These are phyloP conservation scores for Pteropus rufus DNA, from an alignment of 2,797 vertebrate species.

Conservation along the genomic window DNA sequence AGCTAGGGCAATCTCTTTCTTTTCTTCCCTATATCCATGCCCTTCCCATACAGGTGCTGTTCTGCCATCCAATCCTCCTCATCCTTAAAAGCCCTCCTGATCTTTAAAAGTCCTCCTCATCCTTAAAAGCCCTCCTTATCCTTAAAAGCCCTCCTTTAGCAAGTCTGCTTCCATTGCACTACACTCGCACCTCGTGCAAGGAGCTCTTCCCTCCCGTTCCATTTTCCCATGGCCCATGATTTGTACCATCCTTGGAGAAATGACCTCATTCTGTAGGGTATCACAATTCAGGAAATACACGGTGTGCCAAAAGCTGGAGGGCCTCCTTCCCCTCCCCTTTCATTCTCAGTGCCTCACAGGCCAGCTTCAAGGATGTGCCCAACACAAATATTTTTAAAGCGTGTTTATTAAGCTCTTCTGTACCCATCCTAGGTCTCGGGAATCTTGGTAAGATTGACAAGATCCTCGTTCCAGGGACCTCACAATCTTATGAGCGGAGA, in stretches of 20 bases:
- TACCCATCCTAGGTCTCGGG: neutral
- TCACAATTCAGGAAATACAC: neutral
- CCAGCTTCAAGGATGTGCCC: neutral
- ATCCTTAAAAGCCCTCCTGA: neutral
- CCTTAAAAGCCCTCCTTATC: neutral
- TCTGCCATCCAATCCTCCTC: neutral
- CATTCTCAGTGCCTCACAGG: neutral
- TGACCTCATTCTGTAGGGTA: neutral
- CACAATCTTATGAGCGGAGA: neutral
- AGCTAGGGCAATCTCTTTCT: neutral
- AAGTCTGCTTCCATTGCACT: neutral
- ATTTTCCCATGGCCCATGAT: neutral
- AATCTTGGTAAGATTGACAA: neutral
- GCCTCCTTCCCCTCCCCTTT: neutral
- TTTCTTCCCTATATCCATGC: neutral
- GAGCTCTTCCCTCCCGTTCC: neutral
- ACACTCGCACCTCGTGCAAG: neutral
- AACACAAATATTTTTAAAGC: neutral
- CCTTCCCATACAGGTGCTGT: neutral
- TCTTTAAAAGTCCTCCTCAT: too few relatives aligned
- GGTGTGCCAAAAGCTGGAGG: neutral
- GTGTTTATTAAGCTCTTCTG: neutral
- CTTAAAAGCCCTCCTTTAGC: neutral
- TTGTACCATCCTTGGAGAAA: neutral
- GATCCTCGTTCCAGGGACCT: neutral